Conservation (phyloP, 2,797 vertebrate species). For the Sebastes taczanowskii region DNA sequence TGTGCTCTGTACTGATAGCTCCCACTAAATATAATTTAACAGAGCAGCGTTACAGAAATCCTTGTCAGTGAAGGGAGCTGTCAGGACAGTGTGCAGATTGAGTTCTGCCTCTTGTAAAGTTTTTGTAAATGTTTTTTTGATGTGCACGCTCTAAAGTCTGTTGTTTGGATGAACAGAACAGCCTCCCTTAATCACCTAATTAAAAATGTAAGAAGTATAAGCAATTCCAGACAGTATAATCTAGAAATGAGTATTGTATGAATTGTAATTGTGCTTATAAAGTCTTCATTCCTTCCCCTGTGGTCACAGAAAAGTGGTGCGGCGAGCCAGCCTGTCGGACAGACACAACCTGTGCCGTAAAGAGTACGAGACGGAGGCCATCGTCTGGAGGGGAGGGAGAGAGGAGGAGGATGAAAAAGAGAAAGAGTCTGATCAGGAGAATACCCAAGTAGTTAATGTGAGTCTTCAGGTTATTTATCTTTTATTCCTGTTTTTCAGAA, state of each 20-base stretch:
- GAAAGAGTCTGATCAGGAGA: constrained; percentile 89
- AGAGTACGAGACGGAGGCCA: constrained; percentile 97
- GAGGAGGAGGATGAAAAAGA: constrained; percentile 87
- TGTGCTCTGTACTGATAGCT: not conserved
- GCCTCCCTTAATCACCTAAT: not conserved
- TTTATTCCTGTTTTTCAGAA: not conserved
- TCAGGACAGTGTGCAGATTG: not conserved
- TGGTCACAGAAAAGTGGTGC: constrained; percentile 91
- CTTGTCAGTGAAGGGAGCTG: not conserved
- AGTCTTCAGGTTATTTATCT: not conserved
- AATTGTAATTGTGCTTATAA: not conserved
- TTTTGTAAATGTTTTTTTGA: not conserved
- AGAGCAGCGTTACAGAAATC: not conserved
- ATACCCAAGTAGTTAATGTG: constrained; percentile 82
- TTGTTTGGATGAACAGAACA: not conserved
- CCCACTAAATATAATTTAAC: not conserved
- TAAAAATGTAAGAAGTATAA: not conserved
- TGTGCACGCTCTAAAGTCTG: not conserved
- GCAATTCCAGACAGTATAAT: not conserved
- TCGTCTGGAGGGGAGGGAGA: constrained; percentile 91
- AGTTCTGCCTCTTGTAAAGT: not conserved
- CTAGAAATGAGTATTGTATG: not conserved
- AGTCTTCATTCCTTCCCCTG: not conserved
- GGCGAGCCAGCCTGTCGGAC: constrained; percentile 94
- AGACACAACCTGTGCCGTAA: constrained; percentile 95